Base-by-base conservation (phyloP, 1,140 invertebrate species). In the Drepana arcuata region DNA sequence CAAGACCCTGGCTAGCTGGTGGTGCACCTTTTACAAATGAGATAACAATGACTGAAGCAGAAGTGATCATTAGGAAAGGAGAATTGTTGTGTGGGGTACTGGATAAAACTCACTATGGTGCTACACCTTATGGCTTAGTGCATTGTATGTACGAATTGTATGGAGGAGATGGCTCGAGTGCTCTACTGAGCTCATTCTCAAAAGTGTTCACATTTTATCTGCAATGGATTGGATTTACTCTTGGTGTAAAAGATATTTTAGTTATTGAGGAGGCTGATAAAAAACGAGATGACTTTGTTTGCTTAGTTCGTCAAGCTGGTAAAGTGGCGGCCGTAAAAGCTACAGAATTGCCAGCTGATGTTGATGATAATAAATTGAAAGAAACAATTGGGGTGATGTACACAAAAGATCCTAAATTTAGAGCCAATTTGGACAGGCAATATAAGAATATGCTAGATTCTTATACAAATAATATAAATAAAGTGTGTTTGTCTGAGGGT, bases 81-180 rank as follows among this genome's bases (percentile, higher is more conserved):
- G 92, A 99, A 80, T 80, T 99, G 5, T 64, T 99, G 1, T 90
- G 86, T 55, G 98, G 98, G 2, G 91, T 99, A n/a, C 83, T 99
- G 21, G 98, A 99, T 80, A 99, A 99, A 83, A 92, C 90, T 16
- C 97, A 99, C 67, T 97, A 95, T 80, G 98, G 98, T 11, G 91
- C 97, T 0, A 97, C 97, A 0, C 90, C 93, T 2, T 98, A 93
- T 79, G 94, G 97, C 55, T 86, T 99, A 7, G 89, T 98, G 10
- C 97, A 99, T 69, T 92, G 92, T 48, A 90, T 96, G 73, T 97
- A 93, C 81, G 96, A 98, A 83, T 71, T 99, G 5, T 99, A 99
- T 83, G 97, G 98, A 2, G 95, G 94, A 14, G 79, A 87, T 28
- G 89, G 89, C 40, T 95, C 96, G 1, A 90, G 89, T 16, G 85